Base-by-base conservation (phyloP, 2,113 vertebrate species). In the Otolemur garnettii region DNA sequence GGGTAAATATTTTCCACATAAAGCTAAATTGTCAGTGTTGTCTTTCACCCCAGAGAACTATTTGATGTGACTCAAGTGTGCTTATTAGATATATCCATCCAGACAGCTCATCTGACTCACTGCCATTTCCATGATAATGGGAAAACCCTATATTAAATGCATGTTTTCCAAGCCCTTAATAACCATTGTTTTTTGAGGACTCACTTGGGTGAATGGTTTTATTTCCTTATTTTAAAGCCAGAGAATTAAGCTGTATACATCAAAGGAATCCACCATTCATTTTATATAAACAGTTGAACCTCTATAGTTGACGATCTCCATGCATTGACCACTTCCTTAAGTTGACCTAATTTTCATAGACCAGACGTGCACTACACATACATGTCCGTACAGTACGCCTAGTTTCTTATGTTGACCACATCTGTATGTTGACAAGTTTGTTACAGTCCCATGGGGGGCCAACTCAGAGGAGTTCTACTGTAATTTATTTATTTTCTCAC, bases 191-290 rank as follows among this genome's bases (percentile, higher is more conserved):
- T 91, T 86, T 89, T 91, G 96, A 92, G 90, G 94, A 45, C 35
- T 85, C 64, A 78, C 77, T 88, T 94, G 38, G 90, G 68, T 82
- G 38, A 83, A 57, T 93, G 55, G 59, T 90, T 96, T 87, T 71
- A 59, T 97, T 93, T 95, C 71, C 24, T 80, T 84, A 57, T 50
- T 97, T 95, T 79, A 33, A 15, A 89, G 78, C 60, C 55, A 26
- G n/a, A 24, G 80, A 57, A 38, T 92, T 87, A 26, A 28, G 79
- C 50, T 30, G 0, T 53, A 6, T 13, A 35, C 6, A 78, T 11
- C 50, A 82, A 26, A 74, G 24, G 24, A 82, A 89, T 66, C 53
- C 53, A 95, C 77, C 0, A 45, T 91, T 97, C 28, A 57, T 91
- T 77, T 14, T 64, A 24, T 10, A 21, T 79, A 57, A 59, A 50